Base-by-base conservation (phyloP, 2,113 vertebrate species). In the Gymnorhina tibicen region DNA sequence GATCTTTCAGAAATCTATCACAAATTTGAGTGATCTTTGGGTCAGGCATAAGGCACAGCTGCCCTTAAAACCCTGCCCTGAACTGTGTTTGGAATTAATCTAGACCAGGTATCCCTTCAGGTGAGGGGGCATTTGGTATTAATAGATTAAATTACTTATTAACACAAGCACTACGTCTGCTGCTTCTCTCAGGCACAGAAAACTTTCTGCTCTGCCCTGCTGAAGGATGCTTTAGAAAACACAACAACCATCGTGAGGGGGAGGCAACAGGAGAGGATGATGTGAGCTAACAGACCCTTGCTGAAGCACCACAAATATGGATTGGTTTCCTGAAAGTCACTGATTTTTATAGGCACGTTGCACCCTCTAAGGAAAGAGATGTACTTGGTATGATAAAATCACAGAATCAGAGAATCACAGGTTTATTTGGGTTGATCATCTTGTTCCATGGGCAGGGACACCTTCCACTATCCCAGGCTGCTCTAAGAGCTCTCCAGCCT, bases 381-480 rank as follows among this genome's bases (percentile, higher is more conserved):
- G 17, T 3, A 44, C 13, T 44, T 53, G 32, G 11, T 16, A 27
- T 30, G 53, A 30, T 17, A 75, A 39, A 39, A 55, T 22, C 69
- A 47, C 11, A 32, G n/a, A 39, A n/a, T 17, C 23, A 18, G 3
- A 35, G 59, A 58, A 50, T 24, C 7, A 60, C 7, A 10, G 55
- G 27, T 55, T 33, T 26, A 7, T 27, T 35, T 55, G 41, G 10
- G 21, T 35, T 47, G 17, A 16, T 55, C 11, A 41, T 35, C 30
- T 10, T 13, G 3, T 62, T 5, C 13, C 53, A 41, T 14, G 19
- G 53, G 11, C 53, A 83, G 47, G 17, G 21, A 83, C 55, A 68
- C 9, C 26, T 83, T 7, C 22, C 70, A 69, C 21, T 5, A 1
- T 10, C 3, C 55, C 62, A 68, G 11, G 39, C 0, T 75, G 20